Conservation (phyloP, 1,140 invertebrate species). For the Druon quercuslanigerum region DNA sequence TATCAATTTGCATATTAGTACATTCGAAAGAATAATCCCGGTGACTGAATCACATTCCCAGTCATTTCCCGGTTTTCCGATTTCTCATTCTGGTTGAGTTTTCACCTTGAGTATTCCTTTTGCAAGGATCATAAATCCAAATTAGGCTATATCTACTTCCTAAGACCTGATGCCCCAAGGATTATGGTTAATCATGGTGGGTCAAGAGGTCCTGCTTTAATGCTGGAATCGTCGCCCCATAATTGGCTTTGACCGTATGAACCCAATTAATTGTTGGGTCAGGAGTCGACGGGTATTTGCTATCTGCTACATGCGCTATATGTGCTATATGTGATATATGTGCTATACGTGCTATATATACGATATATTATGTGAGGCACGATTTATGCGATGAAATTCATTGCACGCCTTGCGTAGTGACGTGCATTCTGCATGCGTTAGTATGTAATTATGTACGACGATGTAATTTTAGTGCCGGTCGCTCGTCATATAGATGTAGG, state of each 20-base stretch:
- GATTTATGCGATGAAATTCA: too few relatives aligned
- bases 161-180: background rate
- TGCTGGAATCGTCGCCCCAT: constrained; percentile 39
- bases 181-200: constrained; percentile 2
- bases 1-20: too few relatives aligned
- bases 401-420: too few relatives aligned
- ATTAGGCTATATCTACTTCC: background rate
- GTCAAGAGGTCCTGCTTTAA: constrained; percentile 42
- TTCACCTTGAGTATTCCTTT: background rate
- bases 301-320: background rate
- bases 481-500: constrained; percentile 3
- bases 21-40: too few relatives aligned
- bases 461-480: constrained; percentile 22
- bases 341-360: background rate
- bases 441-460: background rate
- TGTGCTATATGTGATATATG: background rate
- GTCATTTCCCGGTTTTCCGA: too few relatives aligned
- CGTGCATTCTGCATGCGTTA: too few relatives aligned
- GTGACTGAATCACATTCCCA: too few relatives aligned
- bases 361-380: too few relatives aligned
- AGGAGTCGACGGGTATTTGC: constrained; percentile 3
- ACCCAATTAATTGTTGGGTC: constrained; percentile 44
- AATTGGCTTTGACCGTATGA: constrained; percentile 44
- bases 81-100: too few relatives aligned
- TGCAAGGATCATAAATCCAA: constrained; percentile 10